phyloP scores from a whole-genome alignment of 64 coral and sea anemone species.

The Acropora tenuis region DNA sequence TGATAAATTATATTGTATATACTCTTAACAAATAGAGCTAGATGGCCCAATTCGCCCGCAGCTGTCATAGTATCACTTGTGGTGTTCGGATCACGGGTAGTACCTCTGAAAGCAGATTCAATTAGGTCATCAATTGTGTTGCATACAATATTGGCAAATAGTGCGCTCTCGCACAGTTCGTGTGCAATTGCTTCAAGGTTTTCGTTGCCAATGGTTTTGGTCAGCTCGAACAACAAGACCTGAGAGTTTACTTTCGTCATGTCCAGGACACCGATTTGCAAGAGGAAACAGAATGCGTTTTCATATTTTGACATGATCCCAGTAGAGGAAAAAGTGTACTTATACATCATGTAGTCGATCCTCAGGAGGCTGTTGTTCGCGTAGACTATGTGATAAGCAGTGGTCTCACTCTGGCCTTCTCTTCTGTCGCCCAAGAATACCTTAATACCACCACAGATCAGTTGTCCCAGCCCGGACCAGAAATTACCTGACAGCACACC shows the following conservation, averaged over 20 bases:
- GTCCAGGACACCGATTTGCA: conserved; percentile 50
- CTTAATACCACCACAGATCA: background rate
- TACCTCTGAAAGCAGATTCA: too few species aligned
- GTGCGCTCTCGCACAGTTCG: too few species aligned
- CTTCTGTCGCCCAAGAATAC: conserved; percentile 29
- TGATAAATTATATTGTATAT: too few species aligned
- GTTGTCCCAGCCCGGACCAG: background rate
- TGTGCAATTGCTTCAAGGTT: background rate
- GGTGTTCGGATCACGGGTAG: too few species aligned
- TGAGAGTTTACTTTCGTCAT: conserved; percentile 39
- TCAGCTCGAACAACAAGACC: conserved; percentile 34
- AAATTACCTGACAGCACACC: conserved; percentile 20
- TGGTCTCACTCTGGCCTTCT: conserved; percentile 34
- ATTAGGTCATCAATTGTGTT: too few species aligned
- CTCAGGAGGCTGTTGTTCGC: conserved; percentile 42
- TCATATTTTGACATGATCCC: conserved; percentile 1
- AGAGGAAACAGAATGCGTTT: conserved; percentile 24
- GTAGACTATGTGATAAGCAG: conserved; percentile 28
- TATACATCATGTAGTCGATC: conserved; percentile 50
- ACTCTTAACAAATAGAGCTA: too few species aligned
- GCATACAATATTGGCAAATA: too few species aligned
- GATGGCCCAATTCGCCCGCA: too few species aligned
- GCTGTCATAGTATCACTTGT: too few species aligned
- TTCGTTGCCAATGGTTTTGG: conserved; percentile 14
- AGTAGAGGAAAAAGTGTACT: conserved; percentile 6